Percentiles rank a stretch among this genome's conserved stretches.
Conservation (phyloP, 92 coral and sea anemone species). For the Palythoa caribaeorum region DNA sequence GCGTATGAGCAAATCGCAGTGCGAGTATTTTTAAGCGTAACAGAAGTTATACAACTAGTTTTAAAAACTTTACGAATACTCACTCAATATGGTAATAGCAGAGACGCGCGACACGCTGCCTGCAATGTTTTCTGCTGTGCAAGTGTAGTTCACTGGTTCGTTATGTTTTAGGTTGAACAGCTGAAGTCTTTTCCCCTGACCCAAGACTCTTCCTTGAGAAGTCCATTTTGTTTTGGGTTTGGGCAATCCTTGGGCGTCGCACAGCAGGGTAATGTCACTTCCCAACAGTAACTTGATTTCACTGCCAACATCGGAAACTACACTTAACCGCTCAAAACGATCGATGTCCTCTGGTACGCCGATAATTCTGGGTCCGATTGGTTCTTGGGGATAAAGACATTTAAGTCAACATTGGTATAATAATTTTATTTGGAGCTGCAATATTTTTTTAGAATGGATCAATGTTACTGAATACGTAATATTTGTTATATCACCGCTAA, state of each 20-base stretch:
- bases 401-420: not conserved
- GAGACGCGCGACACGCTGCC: slow-evolving; percentile 65
- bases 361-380: slow-evolving; percentile 65
- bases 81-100: slow-evolving; percentile 60
- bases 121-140: slow-evolving; percentile 77
- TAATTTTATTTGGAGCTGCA: no score
- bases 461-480: no score
- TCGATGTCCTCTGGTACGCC: slow-evolving; percentile 61
- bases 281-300: slow-evolving; percentile 68
- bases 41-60: not conserved
- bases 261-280: slow-evolving; percentile 73
- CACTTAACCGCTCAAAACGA: slow-evolving; percentile 51
- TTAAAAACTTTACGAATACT: not conserved
- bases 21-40: no score
- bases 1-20: no score
- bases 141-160: slow-evolving; percentile 69
- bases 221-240: slow-evolving; percentile 72
- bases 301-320: slow-evolving; percentile 67
- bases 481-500: not conserved
- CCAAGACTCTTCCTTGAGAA: slow-evolving; percentile 50
- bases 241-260: slow-evolving; percentile 81
- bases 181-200: slow-evolving; percentile 21
- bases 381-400: slow-evolving; percentile 45
- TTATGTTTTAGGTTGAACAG: slow-evolving; percentile 31
- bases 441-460: no score